Conservation (phyloP, 2,797 vertebrate species). For the Chaunax sp. region DNA sequence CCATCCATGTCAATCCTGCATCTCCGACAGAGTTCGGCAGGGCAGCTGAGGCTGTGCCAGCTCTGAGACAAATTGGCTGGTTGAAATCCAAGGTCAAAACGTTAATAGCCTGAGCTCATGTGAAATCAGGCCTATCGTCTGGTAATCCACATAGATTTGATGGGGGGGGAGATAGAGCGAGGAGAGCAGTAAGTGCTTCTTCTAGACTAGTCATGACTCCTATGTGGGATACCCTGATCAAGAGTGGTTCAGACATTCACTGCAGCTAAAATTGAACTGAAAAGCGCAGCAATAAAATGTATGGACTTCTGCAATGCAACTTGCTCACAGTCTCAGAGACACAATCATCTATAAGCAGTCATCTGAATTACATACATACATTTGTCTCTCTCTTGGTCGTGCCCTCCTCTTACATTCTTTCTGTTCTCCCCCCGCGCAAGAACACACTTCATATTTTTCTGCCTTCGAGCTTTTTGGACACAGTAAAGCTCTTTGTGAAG, state of each 20-base stretch:
- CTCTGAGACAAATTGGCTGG: slow-evolving; percentile 75
- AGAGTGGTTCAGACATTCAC: slow-evolving; percentile 30
- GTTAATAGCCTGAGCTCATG: slow-evolving; percentile 76
- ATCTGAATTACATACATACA: neutral
- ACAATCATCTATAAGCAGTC: no score
- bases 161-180: slow-evolving; percentile 38
- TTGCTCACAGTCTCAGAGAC: neutral
- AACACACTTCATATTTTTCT: slow-evolving; percentile 7
- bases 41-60: slow-evolving; percentile 52
- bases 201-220: slow-evolving; percentile 11
- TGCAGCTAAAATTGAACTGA: slow-evolving; percentile 15
- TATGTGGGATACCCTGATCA: slow-evolving; percentile 7
- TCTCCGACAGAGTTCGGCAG: slow-evolving; percentile 36
- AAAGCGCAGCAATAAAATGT: slow-evolving; percentile 29
- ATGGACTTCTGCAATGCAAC: slow-evolving; percentile 24
- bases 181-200: slow-evolving; percentile 24
- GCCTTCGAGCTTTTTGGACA: slow-evolving; percentile 30
- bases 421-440: neutral
- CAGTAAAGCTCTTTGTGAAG: slow-evolving; percentile 55
- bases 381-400: slow-evolving; percentile 21
- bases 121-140: slow-evolving; percentile 74
- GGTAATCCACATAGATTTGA: slow-evolving; percentile 76
- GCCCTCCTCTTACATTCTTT: slow-evolving; percentile 3
- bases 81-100: slow-evolving; percentile 78
- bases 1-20: slow-evolving; percentile 60